Evolutionary conservation across 2,888 invertebrate species (phyloP).

Genomic region (Galerucella nymphaeae): DNA sequence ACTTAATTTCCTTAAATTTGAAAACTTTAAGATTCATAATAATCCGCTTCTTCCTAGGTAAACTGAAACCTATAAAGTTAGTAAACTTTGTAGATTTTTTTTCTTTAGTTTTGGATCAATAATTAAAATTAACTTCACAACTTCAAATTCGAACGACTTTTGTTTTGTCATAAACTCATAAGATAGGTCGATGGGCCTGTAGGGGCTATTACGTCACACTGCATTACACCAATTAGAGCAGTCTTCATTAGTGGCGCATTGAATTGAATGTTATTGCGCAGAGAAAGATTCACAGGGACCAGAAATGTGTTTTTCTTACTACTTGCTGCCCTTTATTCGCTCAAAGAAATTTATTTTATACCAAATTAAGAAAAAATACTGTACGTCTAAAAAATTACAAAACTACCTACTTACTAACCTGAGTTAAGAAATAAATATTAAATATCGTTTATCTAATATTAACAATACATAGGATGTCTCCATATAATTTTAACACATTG

Average conservation of each 20-base stretch:
- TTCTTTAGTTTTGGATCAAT: neutral
- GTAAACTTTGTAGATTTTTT: neutral
- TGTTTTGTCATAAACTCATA: too few relatives aligned
- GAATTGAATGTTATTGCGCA: too few relatives aligned
- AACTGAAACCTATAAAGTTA: neutral
- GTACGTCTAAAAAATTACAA: neutral
- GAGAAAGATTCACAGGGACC: too few relatives aligned
- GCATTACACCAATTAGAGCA: too few relatives aligned
- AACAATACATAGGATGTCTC: neutral
- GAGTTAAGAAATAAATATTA: neutral
- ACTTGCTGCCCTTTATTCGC: too few relatives aligned
- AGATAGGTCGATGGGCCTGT: too few relatives aligned
- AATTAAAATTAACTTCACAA: too few relatives aligned
- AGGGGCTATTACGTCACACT: too few relatives aligned
- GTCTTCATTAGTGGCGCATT: too few relatives aligned
- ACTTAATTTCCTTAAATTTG: neutral
- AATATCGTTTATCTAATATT: neutral
- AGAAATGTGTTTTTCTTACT: too few relatives aligned
- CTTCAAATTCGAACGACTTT: too few relatives aligned
- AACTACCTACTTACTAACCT: neutral
- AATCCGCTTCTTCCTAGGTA: neutral
- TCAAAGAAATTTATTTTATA: neutral
- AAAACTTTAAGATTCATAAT: neutral
- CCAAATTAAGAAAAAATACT: neutral
- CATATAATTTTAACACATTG: neutral